Evolutionary conservation across 2,113 vertebrate genomes (phyloP).

Genomic region (Prietella phreatophila): DNA sequence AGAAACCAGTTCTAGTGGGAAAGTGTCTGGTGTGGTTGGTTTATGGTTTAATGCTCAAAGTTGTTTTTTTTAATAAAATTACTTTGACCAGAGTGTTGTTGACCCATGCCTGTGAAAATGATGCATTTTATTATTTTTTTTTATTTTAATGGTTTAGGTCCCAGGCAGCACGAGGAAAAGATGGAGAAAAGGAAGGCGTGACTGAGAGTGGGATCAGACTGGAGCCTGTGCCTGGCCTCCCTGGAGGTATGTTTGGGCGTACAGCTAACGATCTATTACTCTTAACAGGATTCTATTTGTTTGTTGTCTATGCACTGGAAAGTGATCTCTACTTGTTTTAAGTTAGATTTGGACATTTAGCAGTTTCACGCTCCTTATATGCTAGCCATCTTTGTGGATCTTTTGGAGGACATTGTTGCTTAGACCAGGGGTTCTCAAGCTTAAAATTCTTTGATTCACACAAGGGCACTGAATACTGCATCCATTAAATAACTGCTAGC

Average conservation of each 20-base stretch:
- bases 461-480: no score
- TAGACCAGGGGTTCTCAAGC: neutral
- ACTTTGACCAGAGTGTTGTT: neutral
- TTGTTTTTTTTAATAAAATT: neutral
- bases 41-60: neutral
- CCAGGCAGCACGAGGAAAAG: constrained; percentile 84
- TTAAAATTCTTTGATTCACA: neutral
- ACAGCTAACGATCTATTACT: neutral
- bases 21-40: neutral
- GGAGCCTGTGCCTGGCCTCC: constrained; percentile 86
- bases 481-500: neutral
- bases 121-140: neutral
- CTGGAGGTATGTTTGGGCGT: constrained; percentile 73
- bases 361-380: neutral
- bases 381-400: neutral
- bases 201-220: constrained; percentile 82
- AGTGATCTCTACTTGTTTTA: neutral
- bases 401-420: neutral
- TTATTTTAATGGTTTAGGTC: constrained; percentile 68
- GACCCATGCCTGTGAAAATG: neutral
- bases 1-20: neutral
- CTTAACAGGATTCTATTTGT: neutral
- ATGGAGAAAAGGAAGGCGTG: constrained; percentile 80
- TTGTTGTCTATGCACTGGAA: neutral
- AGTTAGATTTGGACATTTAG: neutral